Evolutionary conservation across 2,888 invertebrate species (phyloP).

Genomic region (Troglohyphantes excavatus): DNA sequence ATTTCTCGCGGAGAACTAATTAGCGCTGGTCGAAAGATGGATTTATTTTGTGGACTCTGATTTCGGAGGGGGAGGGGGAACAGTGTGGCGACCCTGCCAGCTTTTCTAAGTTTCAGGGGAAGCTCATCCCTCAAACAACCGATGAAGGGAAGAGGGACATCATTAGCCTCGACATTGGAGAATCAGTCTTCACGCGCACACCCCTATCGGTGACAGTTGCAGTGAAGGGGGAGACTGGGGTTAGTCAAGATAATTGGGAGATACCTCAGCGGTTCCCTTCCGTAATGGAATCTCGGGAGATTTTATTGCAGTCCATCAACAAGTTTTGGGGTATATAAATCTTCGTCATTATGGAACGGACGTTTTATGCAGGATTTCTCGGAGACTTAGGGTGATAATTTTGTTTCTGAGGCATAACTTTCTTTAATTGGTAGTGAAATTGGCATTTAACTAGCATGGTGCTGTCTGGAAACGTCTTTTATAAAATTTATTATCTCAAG

Average conservation of each 20-base stretch:
- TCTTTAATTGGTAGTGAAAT: neutral
- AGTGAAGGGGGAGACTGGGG: neutral
- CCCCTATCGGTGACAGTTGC: slow-evolving; percentile 32
- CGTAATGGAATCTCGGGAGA: neutral
- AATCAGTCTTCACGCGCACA: slow-evolving; percentile 37
- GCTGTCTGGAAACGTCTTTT: too few species aligned
- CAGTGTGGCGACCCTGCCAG: slow-evolving; percentile 1
- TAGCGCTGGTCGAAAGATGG: slow-evolving; percentile 60
- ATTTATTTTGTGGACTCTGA: slow-evolving; percentile 72
- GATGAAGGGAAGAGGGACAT: slow-evolving; percentile 49
- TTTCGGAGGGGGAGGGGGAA: slow-evolving; percentile 20
- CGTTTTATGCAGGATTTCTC: too few species aligned
- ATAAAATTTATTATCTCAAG: too few species aligned
- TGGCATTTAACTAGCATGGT: too few species aligned
- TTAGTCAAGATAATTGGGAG: slow-evolving; percentile 12
- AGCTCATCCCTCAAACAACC: slow-evolving; percentile 64
- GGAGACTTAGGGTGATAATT: too few species aligned
- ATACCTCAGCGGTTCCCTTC: too few species aligned
- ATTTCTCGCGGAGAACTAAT: slow-evolving; percentile 60
- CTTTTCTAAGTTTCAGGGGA: neutral
- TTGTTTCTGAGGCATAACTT: too few species aligned
- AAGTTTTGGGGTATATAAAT: neutral
- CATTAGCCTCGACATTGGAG: slow-evolving; percentile 66
- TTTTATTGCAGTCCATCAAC: slow-evolving; percentile 6
- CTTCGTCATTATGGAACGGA: too few species aligned